Evolutionary conservation across 2,888 invertebrate genomes (phyloP).

Genomic region (Tipula lateralis): DNA sequence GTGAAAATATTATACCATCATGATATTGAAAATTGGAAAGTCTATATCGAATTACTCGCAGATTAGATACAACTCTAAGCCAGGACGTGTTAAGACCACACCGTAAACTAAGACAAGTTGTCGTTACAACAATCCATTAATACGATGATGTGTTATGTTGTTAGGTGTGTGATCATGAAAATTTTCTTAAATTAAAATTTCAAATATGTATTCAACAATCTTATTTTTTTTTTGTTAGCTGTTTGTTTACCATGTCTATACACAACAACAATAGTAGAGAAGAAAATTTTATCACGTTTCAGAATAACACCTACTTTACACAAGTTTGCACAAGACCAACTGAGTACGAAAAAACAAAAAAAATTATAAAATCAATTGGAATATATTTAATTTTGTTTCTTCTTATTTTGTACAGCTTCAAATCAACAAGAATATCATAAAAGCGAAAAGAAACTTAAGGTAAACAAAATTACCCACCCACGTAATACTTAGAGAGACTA

Average conservation of each 20-base stretch:
- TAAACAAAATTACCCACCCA: slow-evolving; percentile 19
- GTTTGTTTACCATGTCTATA: not conserved
- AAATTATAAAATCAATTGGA: not conserved
- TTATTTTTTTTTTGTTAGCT: not conserved
- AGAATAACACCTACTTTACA: slow-evolving; percentile 24
- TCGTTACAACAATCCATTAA: not conserved
- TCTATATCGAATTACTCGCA: not conserved
- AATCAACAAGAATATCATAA: slow-evolving; percentile 14
- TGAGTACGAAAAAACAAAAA: not conserved
- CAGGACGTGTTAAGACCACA: not conserved
- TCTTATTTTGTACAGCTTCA: not conserved
- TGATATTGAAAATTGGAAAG: not conserved
- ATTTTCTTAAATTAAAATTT: slow-evolving; percentile 5
- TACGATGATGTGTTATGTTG: too few relatives aligned
- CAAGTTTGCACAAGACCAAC: slow-evolving; percentile 5
- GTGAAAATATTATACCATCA: not conserved
- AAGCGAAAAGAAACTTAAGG: not conserved
- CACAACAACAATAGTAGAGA: slow-evolving; percentile 1
- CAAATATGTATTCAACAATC: not conserved
- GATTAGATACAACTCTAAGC: not conserved
- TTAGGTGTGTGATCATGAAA: not conserved
- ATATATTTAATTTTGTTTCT: slow-evolving; percentile 7
- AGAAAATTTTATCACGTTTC: slow-evolving; percentile 24
- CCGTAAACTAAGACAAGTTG: not conserved
- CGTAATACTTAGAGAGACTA: not conserved